Evolutionary conservation across 2,113 vertebrate species (phyloP), one percentile per base, ranked within the genome.

Genomic region (Ictidomys tridecemlineatus): DNA sequence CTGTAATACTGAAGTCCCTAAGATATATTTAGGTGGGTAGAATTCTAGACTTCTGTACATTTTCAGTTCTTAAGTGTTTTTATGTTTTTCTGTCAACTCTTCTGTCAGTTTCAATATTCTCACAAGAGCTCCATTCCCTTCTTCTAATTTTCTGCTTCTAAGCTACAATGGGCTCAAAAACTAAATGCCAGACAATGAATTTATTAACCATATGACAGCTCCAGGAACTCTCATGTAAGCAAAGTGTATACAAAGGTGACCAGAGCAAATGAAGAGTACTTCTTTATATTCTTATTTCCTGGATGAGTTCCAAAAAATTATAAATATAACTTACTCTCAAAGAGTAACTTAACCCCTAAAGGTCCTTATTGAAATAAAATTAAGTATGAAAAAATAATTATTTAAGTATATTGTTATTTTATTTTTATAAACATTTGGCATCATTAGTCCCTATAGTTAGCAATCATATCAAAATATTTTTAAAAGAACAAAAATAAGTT

Each of bases 401-500:
- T 74, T 53, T 93, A 37, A 58, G 56, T 58, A 58, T 42, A 22
- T 28, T 85, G 58, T 34, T 85, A 63, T 69, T 76, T 51, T 22
- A 94, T 12, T 86, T 93, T 93, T 69, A 28, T 1, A 89, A 77
- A 94, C 32, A 85, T 77, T 67, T 96, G 56, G n/a, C 67, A 90
- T 78, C n/a, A 93, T 78, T 93, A 9, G 12, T 77, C 48, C 17
- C 39, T 91, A 8, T 72, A 61, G 20, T 61, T 93, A 91, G 20
- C 45, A 95, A 82, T 85, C 91, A 65, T 61, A 93, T 39, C 53
- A 92, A 91, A 97, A n/a, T 69, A 90, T 78, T 93, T 84, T 93
- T 93, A 80, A 72, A 30, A 92, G 20, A 67, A 88, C 30, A 85
- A 95, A 78, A 85, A 85, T 85, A 96, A 84, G n/a, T 58, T 91